phyloP scores from a whole-genome alignment of 2,888 invertebrate genomes.

The Eulithis testata region DNA sequence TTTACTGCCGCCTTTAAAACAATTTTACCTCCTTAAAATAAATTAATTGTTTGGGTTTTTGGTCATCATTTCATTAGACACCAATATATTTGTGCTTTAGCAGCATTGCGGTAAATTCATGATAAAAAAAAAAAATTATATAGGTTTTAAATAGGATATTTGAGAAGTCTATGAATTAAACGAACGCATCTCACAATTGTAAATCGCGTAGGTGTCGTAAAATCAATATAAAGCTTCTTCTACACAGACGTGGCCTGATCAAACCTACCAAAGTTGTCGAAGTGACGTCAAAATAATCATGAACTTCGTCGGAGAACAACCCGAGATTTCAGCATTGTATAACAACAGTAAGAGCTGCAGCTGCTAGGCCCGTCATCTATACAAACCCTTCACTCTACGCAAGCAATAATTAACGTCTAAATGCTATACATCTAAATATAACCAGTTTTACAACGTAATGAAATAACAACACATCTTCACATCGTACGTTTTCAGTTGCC shows the following conservation, averaged over 20 bases:
- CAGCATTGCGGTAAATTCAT: no score
- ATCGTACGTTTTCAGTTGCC: no score
- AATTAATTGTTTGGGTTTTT: conserved; percentile 13
- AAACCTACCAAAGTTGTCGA: background rate
- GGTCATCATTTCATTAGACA: background rate
- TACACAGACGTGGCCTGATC: conserved; percentile 3
- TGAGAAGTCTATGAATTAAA: background rate
- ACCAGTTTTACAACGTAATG: no score
- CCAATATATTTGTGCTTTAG: background rate
- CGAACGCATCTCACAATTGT: conserved; percentile 20
- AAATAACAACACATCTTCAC: no score
- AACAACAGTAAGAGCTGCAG: no score
- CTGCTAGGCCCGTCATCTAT: no score
- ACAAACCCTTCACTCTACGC: no score
- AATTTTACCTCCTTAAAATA: conserved; percentile 23
- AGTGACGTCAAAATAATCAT: background rate
- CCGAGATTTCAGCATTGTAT: no score
- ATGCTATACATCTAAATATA: no score
- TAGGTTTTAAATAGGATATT: background rate
- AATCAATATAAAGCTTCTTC: conserved; percentile 54
- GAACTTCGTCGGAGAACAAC: no score
- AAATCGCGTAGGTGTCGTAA: conserved; percentile 56
- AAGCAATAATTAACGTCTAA: no score
- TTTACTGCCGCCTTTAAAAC: conserved; percentile 27
- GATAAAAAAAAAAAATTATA: background rate